Percentiles rank a stretch among this genome's conserved stretches.
phyloP scores from a whole-genome alignment of 2,113 vertebrate genomes.

The Grallaria varia region DNA sequence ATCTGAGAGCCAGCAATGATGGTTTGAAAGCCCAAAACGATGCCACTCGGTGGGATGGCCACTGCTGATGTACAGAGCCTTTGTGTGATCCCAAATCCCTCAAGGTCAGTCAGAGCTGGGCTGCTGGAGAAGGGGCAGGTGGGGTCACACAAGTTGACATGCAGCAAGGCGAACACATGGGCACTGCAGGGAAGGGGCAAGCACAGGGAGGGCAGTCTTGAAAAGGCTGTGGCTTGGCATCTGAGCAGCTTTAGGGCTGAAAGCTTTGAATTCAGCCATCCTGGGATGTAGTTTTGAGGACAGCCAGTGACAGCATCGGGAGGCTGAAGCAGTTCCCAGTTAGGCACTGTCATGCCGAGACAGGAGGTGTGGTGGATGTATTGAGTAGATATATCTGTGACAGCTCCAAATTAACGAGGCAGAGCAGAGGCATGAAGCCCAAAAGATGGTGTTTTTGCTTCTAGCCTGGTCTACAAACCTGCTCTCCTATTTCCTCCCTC shows the following conservation, averaged over 20 bases:
- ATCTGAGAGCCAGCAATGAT: accelerated
- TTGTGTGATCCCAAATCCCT: not conserved
- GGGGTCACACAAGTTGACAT: accelerated
- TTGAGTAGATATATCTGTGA: accelerated
- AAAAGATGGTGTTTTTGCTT: not conserved
- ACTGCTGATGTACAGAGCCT: not conserved
- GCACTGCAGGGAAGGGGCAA: not conserved
- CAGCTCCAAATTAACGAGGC: not conserved
- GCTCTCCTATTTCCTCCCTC: not conserved
- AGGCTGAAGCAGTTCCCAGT: not conserved
- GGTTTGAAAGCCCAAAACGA: not conserved
- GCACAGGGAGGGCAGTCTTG: not conserved
- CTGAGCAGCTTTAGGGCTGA: not conserved
- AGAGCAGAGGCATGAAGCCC: not conserved
- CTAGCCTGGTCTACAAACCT: not conserved
- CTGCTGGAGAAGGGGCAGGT: not conserved
- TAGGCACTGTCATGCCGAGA: accelerated
- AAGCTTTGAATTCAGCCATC: constrained; percentile 29
- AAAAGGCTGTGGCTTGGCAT: constrained; percentile 7
- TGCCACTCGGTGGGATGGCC: too few species aligned
- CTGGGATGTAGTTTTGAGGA: not conserved
- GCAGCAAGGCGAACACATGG: not conserved
- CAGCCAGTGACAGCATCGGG: not conserved
- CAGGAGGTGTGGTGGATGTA: not conserved
- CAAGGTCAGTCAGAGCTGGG: accelerated